Percentiles rank a stretch among this genome's conserved stretches.
Evolutionary conservation across 2,888 invertebrate species (phyloP).

Genomic region (Sylvicola cinctus): DNA sequence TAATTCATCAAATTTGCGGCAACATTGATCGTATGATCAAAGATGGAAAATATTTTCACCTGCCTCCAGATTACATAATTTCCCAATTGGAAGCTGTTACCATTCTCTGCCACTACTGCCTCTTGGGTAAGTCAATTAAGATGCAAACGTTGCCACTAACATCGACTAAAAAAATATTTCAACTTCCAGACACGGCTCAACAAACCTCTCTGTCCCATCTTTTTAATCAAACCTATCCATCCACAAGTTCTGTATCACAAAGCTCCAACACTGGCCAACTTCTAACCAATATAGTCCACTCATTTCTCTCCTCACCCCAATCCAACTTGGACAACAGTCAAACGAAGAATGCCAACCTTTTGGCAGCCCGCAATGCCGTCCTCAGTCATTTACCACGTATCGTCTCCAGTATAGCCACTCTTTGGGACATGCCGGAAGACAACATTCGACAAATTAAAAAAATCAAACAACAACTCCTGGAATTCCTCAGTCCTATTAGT

Average conservation of each 20-base stretch:
- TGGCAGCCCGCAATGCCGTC: conserved; percentile 47
- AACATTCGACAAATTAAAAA: conserved; percentile 23
- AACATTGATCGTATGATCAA: conserved; percentile 32
- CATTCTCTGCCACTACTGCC: conserved; percentile 57
- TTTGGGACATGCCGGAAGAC: conserved; percentile 47
- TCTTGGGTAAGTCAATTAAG: conserved; percentile 41
- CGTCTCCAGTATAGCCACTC: conserved; percentile 52
- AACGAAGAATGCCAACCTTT: conserved; percentile 19
- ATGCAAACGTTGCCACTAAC: too few relatives aligned
- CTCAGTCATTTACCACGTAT: conserved; percentile 62
- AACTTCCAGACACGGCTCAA: conserved; percentile 22
- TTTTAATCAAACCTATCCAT: conserved; percentile 32
- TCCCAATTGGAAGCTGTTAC: conserved; percentile 60
- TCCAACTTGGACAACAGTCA: conserved; percentile 12
- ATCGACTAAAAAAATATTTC: too few relatives aligned
- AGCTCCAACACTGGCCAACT: conserved; percentile 46
- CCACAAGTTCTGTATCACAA: conserved; percentile 30
- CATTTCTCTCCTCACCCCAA: conserved; percentile 46
- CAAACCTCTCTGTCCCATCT: conserved; percentile 32
- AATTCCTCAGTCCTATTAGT: conserved; percentile 66
- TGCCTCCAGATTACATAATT: conserved; percentile 56
- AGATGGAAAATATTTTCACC: conserved; percentile 17
- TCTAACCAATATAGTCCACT: conserved; percentile 60
- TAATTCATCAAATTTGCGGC: conserved; percentile 47
- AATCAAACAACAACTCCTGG: conserved; percentile 57